Evolutionary conservation across 2,113 vertebrate species (phyloP), one percentile per base, ranked within the genome.

Genomic region (Muscicapa adusta): DNA sequence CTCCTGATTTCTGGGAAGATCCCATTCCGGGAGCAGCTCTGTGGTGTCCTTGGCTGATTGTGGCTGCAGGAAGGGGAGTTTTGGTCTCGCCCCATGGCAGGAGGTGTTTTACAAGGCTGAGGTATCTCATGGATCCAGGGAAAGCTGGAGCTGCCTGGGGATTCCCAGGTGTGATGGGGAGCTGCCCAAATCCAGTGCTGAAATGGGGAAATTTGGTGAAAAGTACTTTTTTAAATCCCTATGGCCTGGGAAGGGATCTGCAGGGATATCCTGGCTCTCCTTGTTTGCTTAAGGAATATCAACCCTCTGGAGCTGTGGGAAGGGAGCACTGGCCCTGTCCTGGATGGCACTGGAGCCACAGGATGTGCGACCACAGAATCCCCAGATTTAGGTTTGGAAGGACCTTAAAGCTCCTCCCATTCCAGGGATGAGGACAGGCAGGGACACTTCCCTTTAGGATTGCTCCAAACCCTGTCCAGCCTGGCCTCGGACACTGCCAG

Each of bases 211-310:
- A 76, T 43, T 74, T 1, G 38, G 36, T 24, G 13, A 15, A 53
- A 25, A 58, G 4, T 7, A 5, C 8, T 26, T 67, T 1, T 26
- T 2, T 9, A n/a, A n/a, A 8, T 2, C 17, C 7, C 0, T 7
- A 11, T 6, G 9, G 31, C 34, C 34, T 22, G 18, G 45, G 29
- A 34, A 11, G 18, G 10, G 18, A 8, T 25, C 28, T 20, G 12
- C 18, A 18, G 54, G 20, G 12, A 9, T 19, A 10, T 10, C 19
- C 2, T 3, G 5, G 38, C 25, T 74, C 23, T 45, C 38, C 43
- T 16, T 0, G 0, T 6, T 24, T 6, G 14, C 5, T 18, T 19
- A 18, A 48, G 84, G 66, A 48, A 28, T 3, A 5, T 8, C 33
- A 40, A 1, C 51, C 25, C 48, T 5, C 28, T 3, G 58, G 62